Base-by-base conservation (phyloP, 2,888 invertebrate species). In the Aphidius colemani region DNA sequence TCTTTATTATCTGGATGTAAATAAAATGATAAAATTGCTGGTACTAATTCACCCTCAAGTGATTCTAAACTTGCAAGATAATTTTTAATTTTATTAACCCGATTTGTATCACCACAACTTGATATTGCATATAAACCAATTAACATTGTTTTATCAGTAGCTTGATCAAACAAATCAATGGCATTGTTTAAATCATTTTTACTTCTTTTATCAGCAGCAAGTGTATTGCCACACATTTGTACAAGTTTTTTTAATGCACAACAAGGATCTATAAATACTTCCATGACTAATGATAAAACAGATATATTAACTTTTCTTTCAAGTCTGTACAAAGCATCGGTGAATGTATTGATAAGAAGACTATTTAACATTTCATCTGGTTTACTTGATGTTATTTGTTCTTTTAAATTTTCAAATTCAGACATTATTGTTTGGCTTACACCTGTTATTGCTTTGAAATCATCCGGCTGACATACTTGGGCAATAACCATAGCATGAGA, bases 111-210 rank as follows among this genome's bases (percentile, higher is more conserved):
- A 53, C 82, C 83, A 58, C 86, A 86, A 70, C 86, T 86, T 6
- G 89, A 88, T 53, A 89, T 85, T n/a, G 90, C 89, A 81, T 90
- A 91, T 57, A 88, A 84, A 53, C 89, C 90, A 72, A 90, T 88
- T 74, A 90, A 90, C 81, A 88, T 83, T 57, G 89, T 82, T 70
- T 89, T 86, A 74, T 91, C 91, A 72, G 88, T 87, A 65, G 88
- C 85, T 67, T 88, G 82, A 84, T 91, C 91, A 81, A 90, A 89
- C 45, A 87, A 86, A 66, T 86, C 87, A 9, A 89, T 85, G 65
- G 85, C 82, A 40, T 75, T 73, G 65, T 86, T 86, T 55, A 88
- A 80, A 70, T 87, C 86, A 2, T 61, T 74, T 57, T 70, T 72
- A 4, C 75, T 73, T 65, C 80, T 64, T 57, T 75, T 73, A 45